These are phyloP conservation scores for Luperina nickerlii DNA, from an alignment of 2,888 invertebrate species.

Conservation along the genomic window DNA sequence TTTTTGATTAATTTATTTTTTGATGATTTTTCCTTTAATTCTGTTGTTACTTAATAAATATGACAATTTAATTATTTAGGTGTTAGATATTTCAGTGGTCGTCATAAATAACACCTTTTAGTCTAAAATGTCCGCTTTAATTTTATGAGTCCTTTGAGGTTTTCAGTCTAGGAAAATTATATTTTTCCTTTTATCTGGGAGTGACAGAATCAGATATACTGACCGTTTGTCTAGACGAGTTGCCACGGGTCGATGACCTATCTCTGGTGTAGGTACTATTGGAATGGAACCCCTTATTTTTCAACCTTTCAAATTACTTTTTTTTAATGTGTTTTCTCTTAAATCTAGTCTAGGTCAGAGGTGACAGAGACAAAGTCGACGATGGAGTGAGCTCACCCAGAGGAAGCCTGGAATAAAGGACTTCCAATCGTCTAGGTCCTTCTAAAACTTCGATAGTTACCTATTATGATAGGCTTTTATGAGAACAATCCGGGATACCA, in stretches of 20 bases:
- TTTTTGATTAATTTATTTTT: neutral
- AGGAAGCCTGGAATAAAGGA: neutral
- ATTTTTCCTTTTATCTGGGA: neutral
- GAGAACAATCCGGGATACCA: neutral
- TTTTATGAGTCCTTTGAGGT: neutral
- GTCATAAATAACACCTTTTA: neutral
- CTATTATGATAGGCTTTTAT: neutral
- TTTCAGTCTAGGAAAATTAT: neutral
- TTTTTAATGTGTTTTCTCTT: too few relatives aligned
- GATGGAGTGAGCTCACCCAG: too few relatives aligned
- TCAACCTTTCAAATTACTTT: neutral
- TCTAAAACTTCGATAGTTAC: neutral
- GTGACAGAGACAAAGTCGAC: too few relatives aligned
- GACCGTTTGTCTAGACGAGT: constrained; percentile 53
- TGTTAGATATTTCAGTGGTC: neutral
- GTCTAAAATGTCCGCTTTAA: too few relatives aligned
- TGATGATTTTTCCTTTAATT: neutral
- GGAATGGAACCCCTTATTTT: constrained; percentile 8
- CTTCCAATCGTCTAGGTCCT: neutral
- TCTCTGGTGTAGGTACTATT: constrained; percentile 4
- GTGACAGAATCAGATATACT: neutral
- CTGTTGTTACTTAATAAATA: neutral
- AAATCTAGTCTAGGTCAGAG: too few relatives aligned
- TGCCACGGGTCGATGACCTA: constrained; percentile 10
- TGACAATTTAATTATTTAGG: neutral